phyloP scores from a whole-genome alignment of 2,888 invertebrate species.

The Nysson spinosus region DNA sequence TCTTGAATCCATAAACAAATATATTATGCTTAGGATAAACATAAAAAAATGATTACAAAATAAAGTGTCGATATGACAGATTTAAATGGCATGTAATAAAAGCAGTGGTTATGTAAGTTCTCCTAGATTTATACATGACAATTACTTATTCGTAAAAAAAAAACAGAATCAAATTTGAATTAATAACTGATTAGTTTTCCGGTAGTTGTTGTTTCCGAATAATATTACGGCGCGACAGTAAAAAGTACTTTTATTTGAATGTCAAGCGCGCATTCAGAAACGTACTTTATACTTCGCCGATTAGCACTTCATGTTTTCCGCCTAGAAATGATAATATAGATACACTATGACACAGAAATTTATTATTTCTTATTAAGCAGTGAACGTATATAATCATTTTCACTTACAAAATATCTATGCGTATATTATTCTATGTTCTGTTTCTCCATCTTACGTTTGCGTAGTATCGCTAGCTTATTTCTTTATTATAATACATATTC shows the following conservation, averaged over 20 bases:
- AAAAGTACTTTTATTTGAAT: slow-evolving; percentile 40
- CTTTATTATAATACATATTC: slow-evolving; percentile 66
- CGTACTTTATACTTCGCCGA: slow-evolving; percentile 2
- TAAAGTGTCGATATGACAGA: no score
- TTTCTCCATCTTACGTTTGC: slow-evolving; percentile 30
- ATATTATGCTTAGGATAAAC: no score
- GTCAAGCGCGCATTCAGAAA: slow-evolving; percentile 37
- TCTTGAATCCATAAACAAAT: no score
- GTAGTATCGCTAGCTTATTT: slow-evolving; percentile 55
- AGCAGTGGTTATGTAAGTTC: no score
- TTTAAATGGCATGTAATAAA: no score
- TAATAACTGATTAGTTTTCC: no score
- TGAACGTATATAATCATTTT: slow-evolving; percentile 73
- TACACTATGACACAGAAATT: slow-evolving; percentile 72
- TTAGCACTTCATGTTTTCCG: slow-evolving; percentile 10
- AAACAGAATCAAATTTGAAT: no score
- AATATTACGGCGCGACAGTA: slow-evolving; percentile 30
- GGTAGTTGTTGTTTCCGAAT: no score
- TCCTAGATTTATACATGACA: no score
- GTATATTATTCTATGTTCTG: slow-evolving; percentile 21
- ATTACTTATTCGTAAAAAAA: no score
- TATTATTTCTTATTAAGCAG: slow-evolving; percentile 73
- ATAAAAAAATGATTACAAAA: no score
- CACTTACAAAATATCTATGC: slow-evolving; percentile 75
- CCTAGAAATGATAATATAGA: slow-evolving; percentile 40